These are phyloP conservation scores for Seira sanloemensis DNA, from an alignment of 2,888 invertebrate species.

Conservation along the genomic window DNA sequence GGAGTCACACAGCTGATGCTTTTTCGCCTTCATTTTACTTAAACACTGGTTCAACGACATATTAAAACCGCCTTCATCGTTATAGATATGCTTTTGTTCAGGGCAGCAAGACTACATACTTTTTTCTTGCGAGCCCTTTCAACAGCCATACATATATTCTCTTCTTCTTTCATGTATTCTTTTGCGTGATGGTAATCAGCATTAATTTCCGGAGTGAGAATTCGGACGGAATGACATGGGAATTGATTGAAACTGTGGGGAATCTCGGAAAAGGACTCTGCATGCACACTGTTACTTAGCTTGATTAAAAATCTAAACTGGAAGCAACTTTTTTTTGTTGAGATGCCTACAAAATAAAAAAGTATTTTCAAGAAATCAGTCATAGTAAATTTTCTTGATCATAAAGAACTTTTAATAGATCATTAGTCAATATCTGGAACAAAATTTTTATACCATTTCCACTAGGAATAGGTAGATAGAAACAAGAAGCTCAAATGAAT, in stretches of 20 bases:
- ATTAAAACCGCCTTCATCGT: slow-evolving; percentile 11
- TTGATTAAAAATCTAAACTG: slow-evolving; percentile 32
- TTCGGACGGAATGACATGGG: neutral
- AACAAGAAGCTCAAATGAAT: too few species aligned
- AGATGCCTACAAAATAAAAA: neutral
- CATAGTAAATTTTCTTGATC: neutral
- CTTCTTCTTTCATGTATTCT: too few species aligned
- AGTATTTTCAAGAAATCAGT: neutral
- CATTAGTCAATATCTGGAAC: neutral
- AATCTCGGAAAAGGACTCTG: neutral
- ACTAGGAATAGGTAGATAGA: too few species aligned
- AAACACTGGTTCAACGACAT: neutral
- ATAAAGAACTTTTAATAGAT: neutral
- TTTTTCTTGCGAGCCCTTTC: too few species aligned
- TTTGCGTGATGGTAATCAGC: too few species aligned
- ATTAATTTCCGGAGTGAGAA: neutral
- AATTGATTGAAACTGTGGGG: neutral
- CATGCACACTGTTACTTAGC: slow-evolving; percentile 27
- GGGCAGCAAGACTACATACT: too few species aligned
- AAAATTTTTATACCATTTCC: too few species aligned
- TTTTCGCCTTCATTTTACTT: neutral
- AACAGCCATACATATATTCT: too few species aligned
- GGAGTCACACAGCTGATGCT: slow-evolving; percentile 42
- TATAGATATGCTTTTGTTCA: neutral
- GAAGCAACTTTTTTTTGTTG: too few species aligned